phyloP scores from a whole-genome alignment of 2,888 invertebrate species.

The Scelioninae gen. 2 region DNA sequence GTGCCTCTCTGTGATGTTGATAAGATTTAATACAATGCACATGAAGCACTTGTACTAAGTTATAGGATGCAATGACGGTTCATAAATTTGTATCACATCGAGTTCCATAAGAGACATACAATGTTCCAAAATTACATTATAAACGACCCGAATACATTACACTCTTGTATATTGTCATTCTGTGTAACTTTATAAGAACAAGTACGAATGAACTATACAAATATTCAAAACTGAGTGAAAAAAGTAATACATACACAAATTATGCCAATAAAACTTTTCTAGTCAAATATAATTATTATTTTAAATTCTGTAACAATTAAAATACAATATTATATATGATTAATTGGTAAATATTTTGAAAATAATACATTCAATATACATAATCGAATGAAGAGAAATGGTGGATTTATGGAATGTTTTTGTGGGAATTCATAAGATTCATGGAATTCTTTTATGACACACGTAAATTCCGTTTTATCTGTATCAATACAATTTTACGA shows the following conservation, averaged over 20 bases:
- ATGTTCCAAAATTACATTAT: slow-evolving; percentile 32
- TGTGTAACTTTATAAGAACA: background rate
- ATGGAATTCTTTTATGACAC: slow-evolving; percentile 7
- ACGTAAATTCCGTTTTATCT: slow-evolving; percentile 13
- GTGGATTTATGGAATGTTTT: slow-evolving; percentile 9
- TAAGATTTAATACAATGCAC: slow-evolving; percentile 28
- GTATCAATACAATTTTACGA: slow-evolving; percentile 4
- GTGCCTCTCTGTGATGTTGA: slow-evolving; percentile 12
- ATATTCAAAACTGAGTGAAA: too few relatives aligned
- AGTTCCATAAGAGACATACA: slow-evolving; percentile 37
- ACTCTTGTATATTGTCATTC: slow-evolving; percentile 2
- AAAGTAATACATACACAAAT: too few relatives aligned
- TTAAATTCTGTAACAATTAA: too few relatives aligned
- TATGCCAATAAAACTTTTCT: slow-evolving; percentile 3
- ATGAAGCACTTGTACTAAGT: slow-evolving; percentile 27
- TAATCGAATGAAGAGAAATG: background rate
- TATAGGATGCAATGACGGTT: slow-evolving; percentile 18
- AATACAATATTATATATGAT: too few relatives aligned
- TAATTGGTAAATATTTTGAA: background rate
- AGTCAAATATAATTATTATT: too few relatives aligned
- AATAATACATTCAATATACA: background rate
- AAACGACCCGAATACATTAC: slow-evolving; percentile 29
- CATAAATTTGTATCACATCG: slow-evolving; percentile 42
- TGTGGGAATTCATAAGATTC: slow-evolving; percentile 1
- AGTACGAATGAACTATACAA: background rate